Evolutionary conservation across 2,888 invertebrate species (phyloP).

Genomic region (Cheilosia grossa): DNA sequence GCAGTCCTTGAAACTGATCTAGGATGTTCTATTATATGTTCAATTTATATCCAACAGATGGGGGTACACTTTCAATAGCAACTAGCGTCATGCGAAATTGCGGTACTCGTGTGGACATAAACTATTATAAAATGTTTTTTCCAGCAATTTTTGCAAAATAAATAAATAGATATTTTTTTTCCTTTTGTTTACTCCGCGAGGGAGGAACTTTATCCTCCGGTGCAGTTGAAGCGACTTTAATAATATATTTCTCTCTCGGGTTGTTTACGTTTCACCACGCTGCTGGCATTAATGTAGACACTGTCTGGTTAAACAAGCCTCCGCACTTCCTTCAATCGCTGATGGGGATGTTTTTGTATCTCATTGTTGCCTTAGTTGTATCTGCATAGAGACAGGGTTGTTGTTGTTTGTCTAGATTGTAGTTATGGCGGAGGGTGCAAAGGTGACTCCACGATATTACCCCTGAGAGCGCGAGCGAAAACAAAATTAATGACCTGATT

Average conservation of each 20-base stretch:
- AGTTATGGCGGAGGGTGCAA: constrained; percentile 14
- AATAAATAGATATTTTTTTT: constrained; percentile 29
- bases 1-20: constrained; percentile 36
- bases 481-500: constrained; percentile 41
- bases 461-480: constrained; percentile 19
- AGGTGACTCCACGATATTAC: constrained; percentile 56
- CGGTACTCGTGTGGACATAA: constrained; percentile 44
- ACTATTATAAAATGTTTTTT: constrained; percentile 47
- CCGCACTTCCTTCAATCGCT: constrained; percentile 17
- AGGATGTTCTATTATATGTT: background rate
- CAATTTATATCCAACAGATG: constrained; percentile 16
- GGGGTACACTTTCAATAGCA: background rate
- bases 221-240: constrained; percentile 48
- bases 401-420: constrained; percentile 19
- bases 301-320: constrained; percentile 34
- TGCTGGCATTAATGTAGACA: constrained; percentile 23
- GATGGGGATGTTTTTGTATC: constrained; percentile 30
- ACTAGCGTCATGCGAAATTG: constrained; percentile 29
- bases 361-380: constrained; percentile 9
- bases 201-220: constrained; percentile 24
- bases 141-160: constrained; percentile 48
- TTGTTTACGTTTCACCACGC: constrained; percentile 51
- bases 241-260: constrained; percentile 17
- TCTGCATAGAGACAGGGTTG: background rate
- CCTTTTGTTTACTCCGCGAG: constrained; percentile 55